Evolutionary conservation across 2,113 vertebrate species (phyloP), one percentile per base, ranked within the genome.

Genomic region (Boulengeromyrus knoepffleri): DNA sequence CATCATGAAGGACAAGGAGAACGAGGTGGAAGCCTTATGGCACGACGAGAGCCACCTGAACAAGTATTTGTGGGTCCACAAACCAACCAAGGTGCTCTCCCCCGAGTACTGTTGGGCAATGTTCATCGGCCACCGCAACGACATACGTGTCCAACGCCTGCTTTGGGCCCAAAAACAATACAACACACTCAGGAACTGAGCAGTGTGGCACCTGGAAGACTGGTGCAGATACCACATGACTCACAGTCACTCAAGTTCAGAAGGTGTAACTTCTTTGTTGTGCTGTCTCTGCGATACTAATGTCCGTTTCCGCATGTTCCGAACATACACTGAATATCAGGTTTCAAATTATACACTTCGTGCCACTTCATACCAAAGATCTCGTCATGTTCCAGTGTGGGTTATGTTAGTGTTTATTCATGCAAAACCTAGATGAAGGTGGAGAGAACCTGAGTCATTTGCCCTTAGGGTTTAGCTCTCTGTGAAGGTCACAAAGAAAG

Each of bases 1-100:
- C 88, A 95, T 95, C 92, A 88, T 89, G 92, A 90, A 85, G 93
- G 96, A 97, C 92, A 95, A 94, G 52, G 1, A 15, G 70, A 94
- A 94, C 0, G 90, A 94, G 0, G 88, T 97, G 80, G 96, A 97
- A 94, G 97, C 96, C 1, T 87, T 92, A 86, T 97, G 97, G 96
- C 96, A 97, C 0, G 96, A 97, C 0, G 96, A 97, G 92, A 97
- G 96, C 88, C 96, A 97, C 88, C 95, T 97, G 45, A 97, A 96
- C 92, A 96, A 95, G 89, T 96, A 95, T 91, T 91, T 97, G 50
- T 95, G 94, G 95, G 85, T 95, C 8, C 90, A 95, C 88, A 96
- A 96, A 86, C 96, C 96, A 8, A 93, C 94, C 90, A 96, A 94
- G 90, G 77, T 97, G 87, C 95, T 97, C 19, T 97, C 97, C 0